Conservation (phyloP, 2,113 vertebrate species). For the Echinops telfairi region DNA sequence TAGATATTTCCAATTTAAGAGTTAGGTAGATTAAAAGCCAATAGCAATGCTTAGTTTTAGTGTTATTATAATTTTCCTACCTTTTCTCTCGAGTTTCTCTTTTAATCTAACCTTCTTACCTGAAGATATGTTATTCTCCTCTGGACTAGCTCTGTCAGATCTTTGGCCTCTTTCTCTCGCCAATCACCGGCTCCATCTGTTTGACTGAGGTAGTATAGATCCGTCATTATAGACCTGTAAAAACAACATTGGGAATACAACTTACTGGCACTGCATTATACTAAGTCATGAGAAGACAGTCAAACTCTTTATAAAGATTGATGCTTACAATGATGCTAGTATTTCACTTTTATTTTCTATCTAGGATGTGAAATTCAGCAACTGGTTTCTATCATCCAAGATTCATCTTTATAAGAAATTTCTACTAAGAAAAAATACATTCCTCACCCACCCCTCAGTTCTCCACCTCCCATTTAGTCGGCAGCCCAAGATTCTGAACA, state of each 20-base stretch:
- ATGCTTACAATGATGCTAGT: neutral
- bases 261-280: constrained; percentile 39
- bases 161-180: constrained; percentile 97
- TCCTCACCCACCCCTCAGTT: too few relatives aligned
- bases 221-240: constrained; percentile 96
- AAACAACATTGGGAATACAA: constrained; percentile 58
- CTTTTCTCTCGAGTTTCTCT: constrained; percentile 57
- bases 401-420: neutral
- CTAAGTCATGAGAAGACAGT: neutral
- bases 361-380: constrained; percentile 21
- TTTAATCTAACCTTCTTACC: constrained; percentile 87
- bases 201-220: constrained; percentile 99
- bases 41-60: constrained; percentile 28
- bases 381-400: neutral
- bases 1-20: neutral
- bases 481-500: neutral
- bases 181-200: constrained; percentile 97
- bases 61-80: constrained; percentile 25
- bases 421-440: too few relatives aligned
- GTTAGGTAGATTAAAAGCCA: constrained; percentile 39
- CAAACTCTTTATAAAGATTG: constrained; percentile 47
- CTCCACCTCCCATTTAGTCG: neutral
- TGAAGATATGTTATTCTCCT: constrained; percentile 98
- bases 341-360: constrained; percentile 59
- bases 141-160: constrained; percentile 96